Evolutionary conservation across 1,140 invertebrate species (phyloP).

Genomic region (Caenorhabditis brenneri): DNA sequence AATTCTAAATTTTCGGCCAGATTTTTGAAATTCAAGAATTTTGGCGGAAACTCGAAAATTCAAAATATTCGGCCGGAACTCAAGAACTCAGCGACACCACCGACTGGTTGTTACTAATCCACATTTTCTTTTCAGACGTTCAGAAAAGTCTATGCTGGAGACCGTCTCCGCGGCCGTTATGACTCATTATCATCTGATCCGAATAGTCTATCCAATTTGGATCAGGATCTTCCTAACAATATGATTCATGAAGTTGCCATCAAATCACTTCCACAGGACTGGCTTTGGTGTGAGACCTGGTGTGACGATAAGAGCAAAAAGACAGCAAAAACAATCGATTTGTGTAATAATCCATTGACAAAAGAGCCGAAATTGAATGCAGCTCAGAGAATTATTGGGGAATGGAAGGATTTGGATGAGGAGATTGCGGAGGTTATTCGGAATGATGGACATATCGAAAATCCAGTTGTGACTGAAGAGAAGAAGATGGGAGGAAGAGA

Average conservation of each 20-base stretch:
- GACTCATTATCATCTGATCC: slow-evolving; percentile 93
- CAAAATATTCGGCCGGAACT: too few species aligned
- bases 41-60: too few species aligned
- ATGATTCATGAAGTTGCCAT: slow-evolving; percentile 99
- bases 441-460: not conserved
- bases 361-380: slow-evolving; percentile 97
- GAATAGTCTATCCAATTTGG: slow-evolving; percentile 92
- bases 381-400: slow-evolving; percentile 91
- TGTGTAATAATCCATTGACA: slow-evolving; percentile 99
- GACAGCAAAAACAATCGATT: slow-evolving; percentile 96
- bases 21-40: too few species aligned
- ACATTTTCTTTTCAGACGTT: slow-evolving; percentile 80
- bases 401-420: slow-evolving; percentile 94
- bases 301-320: slow-evolving; percentile 88
- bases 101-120: too few species aligned
- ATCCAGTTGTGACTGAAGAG: not conserved
- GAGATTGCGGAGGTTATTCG: slow-evolving; percentile 84
- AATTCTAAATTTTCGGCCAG: too few species aligned
- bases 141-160: slow-evolving; percentile 93
- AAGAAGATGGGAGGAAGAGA: not conserved
- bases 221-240: slow-evolving; percentile 90
- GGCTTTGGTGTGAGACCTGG: slow-evolving; percentile 99
- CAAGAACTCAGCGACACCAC: too few species aligned
- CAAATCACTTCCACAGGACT: slow-evolving; percentile 97
- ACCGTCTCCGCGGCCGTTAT: slow-evolving; percentile 92